Conservation (phyloP, 2,113 vertebrate genomes). For the Solea senegalensis region DNA sequence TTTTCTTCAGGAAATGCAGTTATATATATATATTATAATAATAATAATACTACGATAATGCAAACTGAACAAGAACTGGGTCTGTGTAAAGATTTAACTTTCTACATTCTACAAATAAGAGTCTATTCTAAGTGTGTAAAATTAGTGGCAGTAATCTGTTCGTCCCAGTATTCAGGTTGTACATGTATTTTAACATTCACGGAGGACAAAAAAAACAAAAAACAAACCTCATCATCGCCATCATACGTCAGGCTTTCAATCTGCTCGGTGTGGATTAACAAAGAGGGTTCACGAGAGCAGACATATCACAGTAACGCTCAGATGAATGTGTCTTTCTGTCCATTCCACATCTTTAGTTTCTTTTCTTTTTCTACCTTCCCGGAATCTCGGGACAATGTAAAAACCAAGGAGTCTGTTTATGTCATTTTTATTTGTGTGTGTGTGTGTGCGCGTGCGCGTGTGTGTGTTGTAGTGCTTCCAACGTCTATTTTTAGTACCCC, state of each 20-base stretch:
- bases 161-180: constrained; percentile 80
- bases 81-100: constrained; percentile 76
- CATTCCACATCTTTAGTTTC: constrained; percentile 52
- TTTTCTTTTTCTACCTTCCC: constrained; percentile 82
- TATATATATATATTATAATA: constrained; percentile 54
- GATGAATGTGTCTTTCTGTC: constrained; percentile 73
- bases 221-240: constrained; percentile 31
- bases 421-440: constrained; percentile 41
- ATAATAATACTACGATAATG: constrained; percentile 36
- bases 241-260: constrained; percentile 59
- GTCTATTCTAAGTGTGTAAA: constrained; percentile 78
- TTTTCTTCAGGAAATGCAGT: constrained; percentile 76
- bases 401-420: constrained; percentile 75
- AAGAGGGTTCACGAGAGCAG: constrained; percentile 22
- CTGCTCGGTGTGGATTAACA: constrained; percentile 29
- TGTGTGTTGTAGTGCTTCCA: constrained; percentile 85
- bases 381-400: constrained; percentile 83
- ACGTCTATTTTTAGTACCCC: constrained; percentile 77
- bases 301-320: constrained; percentile 71
- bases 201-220: constrained; percentile 39
- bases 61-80: constrained; percentile 71
- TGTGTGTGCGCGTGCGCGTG: not conserved
- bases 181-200: constrained; percentile 78
- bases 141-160: constrained; percentile 78
- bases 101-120: constrained; percentile 79